These are phyloP conservation scores for Nowickia ferox DNA, from an alignment of 2,888 invertebrate species.

Conservation along the genomic window DNA sequence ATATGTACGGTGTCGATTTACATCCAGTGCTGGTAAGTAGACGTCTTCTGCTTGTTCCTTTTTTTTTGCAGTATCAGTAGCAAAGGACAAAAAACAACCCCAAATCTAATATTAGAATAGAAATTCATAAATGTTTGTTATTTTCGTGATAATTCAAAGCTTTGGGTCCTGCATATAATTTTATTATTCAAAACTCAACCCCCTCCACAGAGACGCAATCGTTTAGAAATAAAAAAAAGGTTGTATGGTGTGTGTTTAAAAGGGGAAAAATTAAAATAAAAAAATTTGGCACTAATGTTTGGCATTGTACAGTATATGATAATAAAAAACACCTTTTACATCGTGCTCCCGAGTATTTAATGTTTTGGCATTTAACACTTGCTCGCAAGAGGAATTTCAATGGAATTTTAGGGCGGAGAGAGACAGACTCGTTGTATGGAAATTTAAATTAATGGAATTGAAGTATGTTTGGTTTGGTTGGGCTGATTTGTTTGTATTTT, in stretches of 20 bases:
- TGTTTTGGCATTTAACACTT: conserved; percentile 38
- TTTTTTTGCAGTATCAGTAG: neutral
- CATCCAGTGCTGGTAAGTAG: conserved; percentile 95
- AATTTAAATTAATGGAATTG: conserved; percentile 27
- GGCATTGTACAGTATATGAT: neutral
- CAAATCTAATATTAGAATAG: conserved; percentile 34
- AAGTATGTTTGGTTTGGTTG: conserved; percentile 64
- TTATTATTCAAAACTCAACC: conserved; percentile 28
- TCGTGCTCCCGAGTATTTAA: neutral
- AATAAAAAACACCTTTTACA: conserved; percentile 18
- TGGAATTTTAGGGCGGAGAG: conserved; percentile 11
- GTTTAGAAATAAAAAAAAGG: too few species aligned
- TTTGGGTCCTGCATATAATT: conserved; percentile 22
- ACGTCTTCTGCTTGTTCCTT: neutral
- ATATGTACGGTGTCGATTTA: conserved; percentile 98
- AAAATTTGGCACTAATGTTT: conserved; percentile 19
- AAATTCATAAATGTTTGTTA: neutral
- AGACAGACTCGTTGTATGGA: neutral
- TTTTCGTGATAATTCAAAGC: neutral
- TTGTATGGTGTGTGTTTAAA: conserved; percentile 31
- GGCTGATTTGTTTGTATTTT: conserved; percentile 81
- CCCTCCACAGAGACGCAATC: too few species aligned
- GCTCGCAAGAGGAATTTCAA: neutral
- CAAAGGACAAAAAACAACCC: conserved; percentile 27
- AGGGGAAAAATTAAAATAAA: neutral